Evolutionary conservation across 2,113 vertebrate genomes (phyloP).

Genomic region (Herpailurus yagouaroundi): DNA sequence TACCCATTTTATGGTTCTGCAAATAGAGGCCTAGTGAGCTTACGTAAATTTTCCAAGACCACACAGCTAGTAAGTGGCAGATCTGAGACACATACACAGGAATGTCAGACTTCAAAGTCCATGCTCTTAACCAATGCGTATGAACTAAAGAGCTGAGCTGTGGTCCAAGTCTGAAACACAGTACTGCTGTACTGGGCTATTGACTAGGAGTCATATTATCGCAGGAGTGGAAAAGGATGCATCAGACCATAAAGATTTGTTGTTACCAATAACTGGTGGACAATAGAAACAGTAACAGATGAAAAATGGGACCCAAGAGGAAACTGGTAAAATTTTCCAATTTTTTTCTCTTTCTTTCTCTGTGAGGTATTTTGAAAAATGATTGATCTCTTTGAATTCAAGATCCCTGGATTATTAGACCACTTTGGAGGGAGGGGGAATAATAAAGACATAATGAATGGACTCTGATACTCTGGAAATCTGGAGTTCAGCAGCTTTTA

Average conservation of each 20-base stretch:
- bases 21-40: background rate
- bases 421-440: background rate
- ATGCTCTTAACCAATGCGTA: background rate
- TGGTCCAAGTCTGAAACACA: background rate
- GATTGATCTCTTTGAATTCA: constrained; percentile 4
- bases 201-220: background rate
- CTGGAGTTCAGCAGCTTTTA: background rate
- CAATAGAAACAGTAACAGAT: background rate
- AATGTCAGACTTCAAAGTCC: background rate
- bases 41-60: constrained; percentile 1
- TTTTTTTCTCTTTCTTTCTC: constrained; percentile 15
- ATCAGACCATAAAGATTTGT: background rate
- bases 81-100: background rate
- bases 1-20: background rate
- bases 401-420: background rate
- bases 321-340: background rate
- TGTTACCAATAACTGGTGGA: background rate
- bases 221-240: background rate
- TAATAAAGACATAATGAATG: background rate
- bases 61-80: background rate
- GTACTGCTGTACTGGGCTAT: background rate
- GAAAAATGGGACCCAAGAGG: background rate
- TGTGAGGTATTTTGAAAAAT: constrained; percentile 35
- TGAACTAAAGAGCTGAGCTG: background rate
- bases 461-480: background rate